Evolutionary conservation across 2,113 vertebrate species (phyloP), one percentile per base, ranked within the genome.

Genomic region (Ageneiosus marmoratus): DNA sequence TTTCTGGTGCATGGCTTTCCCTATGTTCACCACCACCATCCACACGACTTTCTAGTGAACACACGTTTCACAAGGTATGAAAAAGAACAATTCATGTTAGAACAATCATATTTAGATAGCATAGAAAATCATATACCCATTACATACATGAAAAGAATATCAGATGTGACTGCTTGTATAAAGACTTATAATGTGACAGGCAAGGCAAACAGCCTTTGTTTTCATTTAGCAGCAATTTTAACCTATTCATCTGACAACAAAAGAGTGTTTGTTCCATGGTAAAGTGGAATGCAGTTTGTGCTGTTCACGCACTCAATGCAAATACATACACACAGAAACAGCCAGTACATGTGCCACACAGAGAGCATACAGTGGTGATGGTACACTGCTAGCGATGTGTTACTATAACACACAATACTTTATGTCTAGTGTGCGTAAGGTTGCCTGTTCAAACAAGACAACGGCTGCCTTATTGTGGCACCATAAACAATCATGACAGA

Each of bases 401-500:
- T 75, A 53, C 73, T 53, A 32, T 53, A 75, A 34, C 48, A 34
- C 58, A 83, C 84, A 62, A 48, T 50, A 65, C 13, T 18, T 22
- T 13, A 79, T 48, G 32, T 41, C 9, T 16, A 63, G 27, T 18
- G 76, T 82, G 74, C 86, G 80, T 79, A 81, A 58, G 50, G 5
- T 83, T 0, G n/a, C 9, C 90, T 89, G 87, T 72, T 82, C 88
- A 92, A 91, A 89, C 84, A 90, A 58, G 86, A 90, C 89, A 91
- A 90, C 70, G 76, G 34, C 9, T 48, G 62, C 37, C 29, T 62
- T 50, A 24, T 50, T 18, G 53, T 13, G 53, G 27, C 41, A 62
- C 20, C 55, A 75, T 60, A 82, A 60, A 75, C 24, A 62, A 75
- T 53, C 34, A n/a, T 11, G 63, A 70, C 1, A n/a, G 62, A 15